Conservation (phyloP, 2,888 invertebrate species). For the Abrostola triplasia region DNA sequence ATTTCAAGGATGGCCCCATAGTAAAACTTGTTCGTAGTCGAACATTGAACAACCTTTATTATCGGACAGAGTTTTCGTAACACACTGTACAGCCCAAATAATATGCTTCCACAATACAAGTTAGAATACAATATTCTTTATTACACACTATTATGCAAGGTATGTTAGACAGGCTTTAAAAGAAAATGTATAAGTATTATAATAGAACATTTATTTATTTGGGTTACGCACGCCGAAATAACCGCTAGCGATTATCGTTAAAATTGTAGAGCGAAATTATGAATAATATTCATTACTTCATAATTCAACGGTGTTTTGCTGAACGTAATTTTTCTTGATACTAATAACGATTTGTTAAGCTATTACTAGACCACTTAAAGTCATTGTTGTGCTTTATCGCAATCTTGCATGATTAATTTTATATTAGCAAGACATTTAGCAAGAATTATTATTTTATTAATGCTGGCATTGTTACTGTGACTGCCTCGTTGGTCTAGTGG, state of each 20-base stretch:
- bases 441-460: conserved; percentile 23
- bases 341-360: conserved; percentile 49
- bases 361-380: conserved; percentile 40
- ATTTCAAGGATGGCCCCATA: too few relatives aligned
- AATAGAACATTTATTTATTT: too few relatives aligned
- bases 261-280: conserved; percentile 23
- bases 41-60: too few relatives aligned
- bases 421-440: conserved; percentile 26
- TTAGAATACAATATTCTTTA: too few relatives aligned
- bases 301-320: conserved; percentile 36
- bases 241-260: conserved; percentile 12
- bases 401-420: conserved; percentile 50
- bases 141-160: too few relatives aligned
- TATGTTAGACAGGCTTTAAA: too few relatives aligned
- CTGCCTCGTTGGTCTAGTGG: too few relatives aligned
- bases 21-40: too few relatives aligned
- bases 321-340: conserved; percentile 36
- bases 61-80: too few relatives aligned
- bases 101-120: too few relatives aligned
- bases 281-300: conserved; percentile 41
- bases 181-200: too few relatives aligned
- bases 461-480: neutral
- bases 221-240: neutral
- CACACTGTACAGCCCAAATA: too few relatives aligned
- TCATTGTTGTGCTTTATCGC: conserved; percentile 51